Conservation (phyloP, 2,113 vertebrate genomes). For the Struthio camelus region DNA sequence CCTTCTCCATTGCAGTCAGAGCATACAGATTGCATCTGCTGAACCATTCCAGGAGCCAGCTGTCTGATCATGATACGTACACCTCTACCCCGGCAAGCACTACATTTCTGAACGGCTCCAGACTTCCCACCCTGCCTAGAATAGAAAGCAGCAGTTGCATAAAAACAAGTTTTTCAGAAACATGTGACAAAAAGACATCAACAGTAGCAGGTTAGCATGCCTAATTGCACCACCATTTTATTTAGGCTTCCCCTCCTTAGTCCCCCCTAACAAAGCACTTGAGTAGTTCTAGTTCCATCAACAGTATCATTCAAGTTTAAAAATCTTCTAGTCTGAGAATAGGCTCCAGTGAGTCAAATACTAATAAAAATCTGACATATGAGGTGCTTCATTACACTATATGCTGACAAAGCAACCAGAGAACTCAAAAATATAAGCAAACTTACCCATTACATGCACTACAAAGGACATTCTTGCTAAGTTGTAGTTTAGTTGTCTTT, state of each 20-base stretch:
- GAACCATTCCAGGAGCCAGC: constrained; percentile 97
- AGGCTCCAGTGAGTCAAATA: neutral
- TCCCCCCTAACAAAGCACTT: neutral
- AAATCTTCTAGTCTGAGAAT: neutral
- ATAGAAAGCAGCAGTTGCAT: constrained; percentile 1
- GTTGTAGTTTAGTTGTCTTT: constrained; percentile 98
- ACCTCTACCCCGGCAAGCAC: constrained; percentile 91
- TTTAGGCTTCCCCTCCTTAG: neutral
- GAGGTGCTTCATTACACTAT: neutral
- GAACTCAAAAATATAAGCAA: neutral
- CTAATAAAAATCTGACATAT: neutral
- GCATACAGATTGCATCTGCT: constrained; percentile 99
- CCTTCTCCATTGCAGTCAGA: constrained; percentile 98
- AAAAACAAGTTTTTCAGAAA: neutral
- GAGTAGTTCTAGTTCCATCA: neutral
- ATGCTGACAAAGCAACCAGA: neutral
- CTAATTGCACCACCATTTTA: neutral
- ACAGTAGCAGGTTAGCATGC: neutral
- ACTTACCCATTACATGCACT: constrained; percentile 95
- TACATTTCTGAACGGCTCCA: constrained; percentile 96
- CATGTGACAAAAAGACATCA: neutral
- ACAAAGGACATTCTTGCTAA: constrained; percentile 99
- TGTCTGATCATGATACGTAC: constrained; percentile 98
- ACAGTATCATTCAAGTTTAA: neutral
- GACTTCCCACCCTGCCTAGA: constrained; percentile 95